Evolutionary conservation across 2,888 invertebrate species (phyloP).

Genomic region (Heliconius sara): DNA sequence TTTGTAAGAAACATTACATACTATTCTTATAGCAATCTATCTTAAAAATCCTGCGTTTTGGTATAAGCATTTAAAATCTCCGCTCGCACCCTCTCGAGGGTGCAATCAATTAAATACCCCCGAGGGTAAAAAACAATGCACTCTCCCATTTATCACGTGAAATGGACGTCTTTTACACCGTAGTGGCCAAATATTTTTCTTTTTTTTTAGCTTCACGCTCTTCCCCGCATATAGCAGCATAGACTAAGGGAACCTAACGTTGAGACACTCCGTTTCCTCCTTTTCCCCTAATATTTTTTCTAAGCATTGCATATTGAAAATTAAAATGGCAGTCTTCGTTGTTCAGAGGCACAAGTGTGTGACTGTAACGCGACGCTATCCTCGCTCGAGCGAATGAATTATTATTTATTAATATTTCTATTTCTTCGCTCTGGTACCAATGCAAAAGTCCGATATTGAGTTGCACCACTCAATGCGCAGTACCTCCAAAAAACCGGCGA

Average conservation of each 20-base stretch:
- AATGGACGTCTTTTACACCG: conserved; percentile 47
- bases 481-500: no score
- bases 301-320: no score
- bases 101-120: conserved; percentile 55
- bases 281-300: no score
- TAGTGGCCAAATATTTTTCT: background rate
- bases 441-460: no score
- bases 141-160: conserved; percentile 49
- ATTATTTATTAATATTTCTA: no score
- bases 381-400: no score
- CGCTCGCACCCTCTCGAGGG: conserved; percentile 14
- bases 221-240: background rate
- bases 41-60: conserved; percentile 19
- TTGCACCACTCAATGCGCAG: no score
- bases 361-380: no score
- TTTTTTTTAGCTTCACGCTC: background rate
- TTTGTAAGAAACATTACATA: background rate
- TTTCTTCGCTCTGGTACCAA: no score
- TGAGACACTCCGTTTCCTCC: background rate
- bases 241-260: no score
- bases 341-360: no score
- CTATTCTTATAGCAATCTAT: background rate
- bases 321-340: no score
- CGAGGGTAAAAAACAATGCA: conserved; percentile 52
- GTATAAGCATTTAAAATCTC: conserved; percentile 22